Conservation (phyloP, 2,113 vertebrate genomes). For the Ondatra zibethicus region DNA sequence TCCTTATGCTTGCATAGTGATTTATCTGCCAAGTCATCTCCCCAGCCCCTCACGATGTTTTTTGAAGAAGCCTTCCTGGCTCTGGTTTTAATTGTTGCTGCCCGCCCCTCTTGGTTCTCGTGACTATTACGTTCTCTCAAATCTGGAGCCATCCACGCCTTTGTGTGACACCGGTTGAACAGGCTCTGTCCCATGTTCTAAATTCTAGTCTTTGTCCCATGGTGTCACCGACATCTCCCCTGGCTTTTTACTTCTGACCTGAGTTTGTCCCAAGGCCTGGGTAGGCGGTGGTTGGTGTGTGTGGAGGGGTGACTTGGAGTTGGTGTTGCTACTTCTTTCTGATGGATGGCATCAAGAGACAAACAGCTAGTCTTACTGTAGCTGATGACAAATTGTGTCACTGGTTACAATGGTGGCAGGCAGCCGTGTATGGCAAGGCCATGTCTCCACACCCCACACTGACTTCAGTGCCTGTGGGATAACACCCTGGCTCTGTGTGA, state of each 20-base stretch:
- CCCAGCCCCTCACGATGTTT: background rate
- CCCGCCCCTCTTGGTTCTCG: background rate
- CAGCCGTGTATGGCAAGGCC: background rate
- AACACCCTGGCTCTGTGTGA: background rate
- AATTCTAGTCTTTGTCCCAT: background rate
- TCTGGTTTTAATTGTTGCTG: background rate
- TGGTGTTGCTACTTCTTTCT: background rate
- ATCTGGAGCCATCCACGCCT: background rate
- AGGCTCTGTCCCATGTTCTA: background rate
- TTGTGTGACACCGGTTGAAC: background rate
- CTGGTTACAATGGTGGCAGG: background rate
- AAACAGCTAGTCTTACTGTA: fast-evolving
- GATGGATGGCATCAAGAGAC: background rate
- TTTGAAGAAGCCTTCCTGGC: background rate
- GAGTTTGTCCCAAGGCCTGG: background rate
- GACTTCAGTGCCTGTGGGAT: background rate
- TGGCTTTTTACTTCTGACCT: fast-evolving
- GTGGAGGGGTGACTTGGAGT: fast-evolving
- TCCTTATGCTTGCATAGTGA: too few relatives aligned
- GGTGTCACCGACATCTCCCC: background rate
- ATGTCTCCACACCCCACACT: background rate
- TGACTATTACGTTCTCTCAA: background rate
- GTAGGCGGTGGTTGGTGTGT: fast-evolving
- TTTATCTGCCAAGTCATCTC: too few relatives aligned
- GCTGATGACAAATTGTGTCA: background rate